Evolutionary conservation across 2,797 vertebrate genomes (phyloP).

Genomic region (Balearica regulorum): DNA sequence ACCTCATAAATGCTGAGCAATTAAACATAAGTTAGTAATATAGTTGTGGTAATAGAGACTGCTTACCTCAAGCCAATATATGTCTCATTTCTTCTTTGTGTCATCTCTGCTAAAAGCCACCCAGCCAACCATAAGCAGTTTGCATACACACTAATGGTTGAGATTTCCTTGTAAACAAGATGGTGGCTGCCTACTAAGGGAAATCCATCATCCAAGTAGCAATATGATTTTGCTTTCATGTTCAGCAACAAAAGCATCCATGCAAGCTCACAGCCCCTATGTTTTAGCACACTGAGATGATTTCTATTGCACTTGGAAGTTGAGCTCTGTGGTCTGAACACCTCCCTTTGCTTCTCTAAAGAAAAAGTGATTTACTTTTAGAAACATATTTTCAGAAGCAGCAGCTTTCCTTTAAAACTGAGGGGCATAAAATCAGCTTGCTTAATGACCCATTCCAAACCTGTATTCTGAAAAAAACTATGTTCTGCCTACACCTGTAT

Average conservation of each 20-base stretch:
- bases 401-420: background rate
- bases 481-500: background rate
- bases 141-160: slow-evolving; percentile 17
- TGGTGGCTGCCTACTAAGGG: slow-evolving; percentile 17
- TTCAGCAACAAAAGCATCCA: background rate
- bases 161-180: slow-evolving; percentile 63
- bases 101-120: slow-evolving; percentile 67
- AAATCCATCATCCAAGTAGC: background rate
- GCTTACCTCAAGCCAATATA: slow-evolving; percentile 70
- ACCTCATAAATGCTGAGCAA: slow-evolving; percentile 71
- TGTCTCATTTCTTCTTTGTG: slow-evolving; percentile 65
- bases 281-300: background rate
- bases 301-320: background rate
- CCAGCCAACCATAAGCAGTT: slow-evolving; percentile 12
- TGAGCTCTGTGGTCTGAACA: background rate
- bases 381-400: background rate
- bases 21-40: slow-evolving; percentile 73
- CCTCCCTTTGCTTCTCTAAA: background rate
- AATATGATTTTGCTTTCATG: slow-evolving; percentile 14
- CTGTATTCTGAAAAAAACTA: background rate
- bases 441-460: background rate
- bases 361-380: background rate
- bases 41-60: slow-evolving; percentile 70
- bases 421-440: background rate
- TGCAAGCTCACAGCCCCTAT: background rate